Conservation (phyloP, 1,140 invertebrate species). For the Apis florea region DNA sequence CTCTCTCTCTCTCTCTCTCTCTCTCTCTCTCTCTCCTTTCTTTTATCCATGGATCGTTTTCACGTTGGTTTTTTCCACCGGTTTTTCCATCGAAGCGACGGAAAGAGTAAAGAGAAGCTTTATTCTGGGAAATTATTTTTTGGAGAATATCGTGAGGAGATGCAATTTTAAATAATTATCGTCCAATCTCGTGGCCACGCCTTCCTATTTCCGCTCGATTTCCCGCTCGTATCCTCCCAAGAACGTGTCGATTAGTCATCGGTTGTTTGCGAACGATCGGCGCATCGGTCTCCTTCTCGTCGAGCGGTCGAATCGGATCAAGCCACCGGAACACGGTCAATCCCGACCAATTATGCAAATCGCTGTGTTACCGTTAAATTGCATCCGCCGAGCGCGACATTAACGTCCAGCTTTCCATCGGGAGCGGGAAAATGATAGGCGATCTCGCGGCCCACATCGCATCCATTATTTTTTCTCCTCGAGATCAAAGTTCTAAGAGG, state of each 20-base stretch:
- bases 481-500: background rate
- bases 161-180: constrained; percentile 4
- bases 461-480: constrained; percentile 16
- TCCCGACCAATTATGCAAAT: constrained; percentile 72
- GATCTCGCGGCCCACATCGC: no score
- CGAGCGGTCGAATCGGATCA: constrained; percentile 7
- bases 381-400: constrained; percentile 59
- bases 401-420: constrained; percentile 61
- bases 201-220: background rate
- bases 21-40: no score
- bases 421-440: constrained; percentile 39
- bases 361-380: constrained; percentile 68
- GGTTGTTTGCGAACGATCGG: background rate
- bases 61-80: no score
- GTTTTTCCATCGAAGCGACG: no score
- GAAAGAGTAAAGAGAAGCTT: no score
- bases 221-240: background rate
- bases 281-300: background rate
- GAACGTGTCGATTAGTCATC: no score
- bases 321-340: constrained; percentile 44
- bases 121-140: no score
- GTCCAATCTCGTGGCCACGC: background rate
- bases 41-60: no score
- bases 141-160: background rate
- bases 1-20: background rate